Base-by-base conservation (phyloP, 2,113 vertebrate genomes). In the Pogona vitticeps region DNA sequence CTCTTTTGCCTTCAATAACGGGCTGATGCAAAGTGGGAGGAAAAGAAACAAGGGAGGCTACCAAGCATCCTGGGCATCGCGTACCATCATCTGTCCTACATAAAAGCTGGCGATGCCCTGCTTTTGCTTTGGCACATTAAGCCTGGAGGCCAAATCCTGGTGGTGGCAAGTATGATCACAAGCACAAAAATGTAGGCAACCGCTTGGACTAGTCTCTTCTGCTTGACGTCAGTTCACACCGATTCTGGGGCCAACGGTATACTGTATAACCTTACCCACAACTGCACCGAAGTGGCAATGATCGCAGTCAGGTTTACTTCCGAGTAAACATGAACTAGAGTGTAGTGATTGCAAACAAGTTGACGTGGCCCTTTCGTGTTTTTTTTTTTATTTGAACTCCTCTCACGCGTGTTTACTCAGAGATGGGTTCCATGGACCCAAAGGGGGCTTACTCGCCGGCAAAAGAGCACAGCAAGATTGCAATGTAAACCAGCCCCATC, bases 1-100 rank as follows among this genome's bases (percentile, higher is more conserved):
- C 58, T 56, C 52, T 52, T 81, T 76, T 40, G 33, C 68, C 72
- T 40, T 33, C 68, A 52, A 52, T 46, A 17, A 1, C n/a, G 0
- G 63, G 12, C 26, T 70, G 4, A 0, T 13, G 18, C 7, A 0
- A 40, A 58, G 0, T 9, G n/a, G 38, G 67, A 82, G 0, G 12
- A 31, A 0, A 77, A 21, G 38, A 2, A 56, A 3, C 77, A 12
- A 26, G 28, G 13, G 1, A 17, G 18, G 14, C 33, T 0, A 9
- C 15, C 26, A 59, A 14, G 0, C 0, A 2, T 40, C 72, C 2
- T 85, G 10, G 46, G 46, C 46, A 52, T 52, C 46, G 10, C 5
- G 5, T 12, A 12, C 20, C 12, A 46, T 46, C 14, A 42, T 75
- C 1, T 2, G 12, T 33, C 8, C 0, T 1, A 8, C 26, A 1